phyloP scores from a whole-genome alignment of 2,797 vertebrate genomes.

The Telmatherina bonti region DNA sequence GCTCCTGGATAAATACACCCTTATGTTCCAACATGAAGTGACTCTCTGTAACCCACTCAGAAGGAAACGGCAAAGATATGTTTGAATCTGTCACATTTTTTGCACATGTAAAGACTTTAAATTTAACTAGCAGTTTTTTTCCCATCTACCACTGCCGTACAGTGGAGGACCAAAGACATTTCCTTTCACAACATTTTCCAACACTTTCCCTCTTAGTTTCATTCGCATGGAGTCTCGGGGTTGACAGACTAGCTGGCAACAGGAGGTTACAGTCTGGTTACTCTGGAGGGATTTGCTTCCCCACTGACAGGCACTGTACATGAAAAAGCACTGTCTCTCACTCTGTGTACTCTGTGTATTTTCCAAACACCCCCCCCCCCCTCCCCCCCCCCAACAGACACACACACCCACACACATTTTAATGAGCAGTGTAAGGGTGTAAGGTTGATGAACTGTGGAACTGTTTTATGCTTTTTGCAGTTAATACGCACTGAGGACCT shows the following conservation, averaged over 20 bases:
- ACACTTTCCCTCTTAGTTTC: slow-evolving; percentile 2
- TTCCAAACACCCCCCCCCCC: too few species aligned
- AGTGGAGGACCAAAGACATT: slow-evolving; percentile 39
- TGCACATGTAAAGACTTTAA: not conserved
- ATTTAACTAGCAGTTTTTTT: not conserved
- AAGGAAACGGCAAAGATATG: not conserved
- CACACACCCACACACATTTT: not conserved
- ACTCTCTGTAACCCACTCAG: slow-evolving; percentile 1
- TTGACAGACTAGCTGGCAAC: slow-evolving; percentile 51
- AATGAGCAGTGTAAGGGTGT: slow-evolving; percentile 20
- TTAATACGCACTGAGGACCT: not conserved
- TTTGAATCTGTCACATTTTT: not conserved
- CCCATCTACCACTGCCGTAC: slow-evolving; percentile 18
- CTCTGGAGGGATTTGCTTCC: slow-evolving; percentile 39
- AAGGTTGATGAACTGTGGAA: not conserved
- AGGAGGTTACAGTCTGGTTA: slow-evolving; percentile 38
- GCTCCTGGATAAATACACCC: not conserved
- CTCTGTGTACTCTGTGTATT: not conserved
- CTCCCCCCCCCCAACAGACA: too few species aligned
- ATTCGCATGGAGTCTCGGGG: slow-evolving; percentile 15
- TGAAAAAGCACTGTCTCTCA: slow-evolving; percentile 11
- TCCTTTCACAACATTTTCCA: slow-evolving; percentile 35
- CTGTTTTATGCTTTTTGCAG: not conserved
- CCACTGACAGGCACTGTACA: slow-evolving; percentile 15
- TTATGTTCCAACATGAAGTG: not conserved